Evolutionary conservation across 2,888 invertebrate genomes (phyloP), one percentile per base, ranked within the genome.

Genomic region (Agrotis exclamationis): DNA sequence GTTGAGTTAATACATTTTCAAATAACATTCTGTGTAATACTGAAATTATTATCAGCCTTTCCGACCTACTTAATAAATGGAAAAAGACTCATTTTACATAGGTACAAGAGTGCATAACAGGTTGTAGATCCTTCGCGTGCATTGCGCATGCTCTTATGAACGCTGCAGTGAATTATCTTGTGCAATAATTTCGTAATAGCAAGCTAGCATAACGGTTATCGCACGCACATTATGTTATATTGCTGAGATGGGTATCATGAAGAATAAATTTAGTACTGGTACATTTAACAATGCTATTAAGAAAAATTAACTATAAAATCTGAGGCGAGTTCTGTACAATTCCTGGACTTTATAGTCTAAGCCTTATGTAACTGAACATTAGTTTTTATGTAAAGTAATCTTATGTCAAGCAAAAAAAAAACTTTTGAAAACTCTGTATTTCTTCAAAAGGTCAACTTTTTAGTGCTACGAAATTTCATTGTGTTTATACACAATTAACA

Each of bases 181-280:
- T 80, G 76, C 48, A 80, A 80, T 56, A 5, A 60, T 60, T 80
- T 75, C 67, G 24, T 75, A 80, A 76, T 51, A 47, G 6, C 54
- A 39, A 16, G 18, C 54, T 39, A 28, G 33, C 75, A 50, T 64
- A 74, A 80, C 66, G 45, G 53, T 59, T 59, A 75, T 22, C 20
- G 54, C 45, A 59, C 18, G 45, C 22, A 48, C 18, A 51, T 75
- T 44, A 58, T 24, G 47, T 57, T 51, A 39, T 39, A 56, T 73
- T 39, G 16, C 50, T 62, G 14, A 50, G 48, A 45, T 47, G 50
- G n/a, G 9, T 51, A 77, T 45, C 51, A 39, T 24, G 11, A 58
- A 44, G 6, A 50, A 74, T 60, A 0, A 66, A n/a, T n/a, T n/a
- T n/a, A n/a, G n/a, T 67, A 45, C 16, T 11, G 28, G 45, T 33